These are phyloP conservation scores for Leucophenga montana DNA, from an alignment of 2,888 invertebrate genomes.

Conservation along the genomic window DNA sequence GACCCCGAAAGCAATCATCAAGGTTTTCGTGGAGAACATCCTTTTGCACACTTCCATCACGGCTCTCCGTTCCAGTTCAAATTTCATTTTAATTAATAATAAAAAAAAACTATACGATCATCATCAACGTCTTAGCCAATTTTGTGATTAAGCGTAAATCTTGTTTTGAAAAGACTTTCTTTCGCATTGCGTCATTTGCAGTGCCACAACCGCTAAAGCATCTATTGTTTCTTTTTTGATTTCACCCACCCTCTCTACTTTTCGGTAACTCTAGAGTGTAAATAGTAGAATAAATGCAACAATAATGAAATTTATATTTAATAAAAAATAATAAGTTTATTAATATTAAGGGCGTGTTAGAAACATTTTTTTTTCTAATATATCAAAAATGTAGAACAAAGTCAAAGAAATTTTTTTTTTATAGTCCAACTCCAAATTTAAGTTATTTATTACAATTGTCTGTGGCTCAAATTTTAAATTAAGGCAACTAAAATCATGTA, in stretches of 20 bases:
- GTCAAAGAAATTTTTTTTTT: conserved; percentile 12
- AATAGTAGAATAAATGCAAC: conserved; percentile 57
- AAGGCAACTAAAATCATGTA: no score
- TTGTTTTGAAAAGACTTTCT: not conserved
- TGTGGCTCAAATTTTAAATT: no score
- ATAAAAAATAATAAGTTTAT: conserved; percentile 57
- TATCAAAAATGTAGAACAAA: conserved; percentile 46
- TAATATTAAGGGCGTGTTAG: conserved; percentile 56
- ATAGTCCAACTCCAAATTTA: no score
- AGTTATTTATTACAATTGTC: no score
- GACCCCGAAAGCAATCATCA: conserved; percentile 87
- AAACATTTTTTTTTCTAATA: conserved; percentile 61
- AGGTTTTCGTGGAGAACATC: conserved; percentile 77
- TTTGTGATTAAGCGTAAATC: conserved; percentile 11
- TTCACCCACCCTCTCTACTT: conserved; percentile 3
- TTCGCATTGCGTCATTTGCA: not conserved
- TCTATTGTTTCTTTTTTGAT: conserved; percentile 26
- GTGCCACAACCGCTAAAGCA: not conserved
- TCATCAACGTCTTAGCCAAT: not conserved
- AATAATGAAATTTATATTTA: conserved; percentile 49
- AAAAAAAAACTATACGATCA: not conserved
- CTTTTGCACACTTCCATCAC: conserved; percentile 88
- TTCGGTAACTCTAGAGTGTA: conserved; percentile 48
- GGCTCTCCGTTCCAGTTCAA: conserved; percentile 96
- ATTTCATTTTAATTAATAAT: conserved; percentile 91